phyloP scores from a whole-genome alignment of 2,888 invertebrate genomes.

The Rugalucina vietnamica region DNA sequence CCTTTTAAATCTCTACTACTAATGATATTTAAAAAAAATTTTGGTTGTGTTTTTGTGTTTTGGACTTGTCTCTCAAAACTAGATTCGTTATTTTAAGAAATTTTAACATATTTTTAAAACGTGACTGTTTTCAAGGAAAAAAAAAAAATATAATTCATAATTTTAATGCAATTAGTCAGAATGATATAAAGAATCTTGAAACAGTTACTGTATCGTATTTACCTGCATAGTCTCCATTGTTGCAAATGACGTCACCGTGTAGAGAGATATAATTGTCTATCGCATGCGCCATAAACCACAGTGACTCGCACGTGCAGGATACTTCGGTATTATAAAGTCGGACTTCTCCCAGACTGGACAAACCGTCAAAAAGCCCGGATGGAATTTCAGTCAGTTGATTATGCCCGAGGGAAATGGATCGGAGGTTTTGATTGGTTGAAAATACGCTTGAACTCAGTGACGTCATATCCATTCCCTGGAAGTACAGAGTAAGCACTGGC shows the following conservation, averaged over 20 bases:
- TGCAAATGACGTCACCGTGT: constrained; percentile 47
- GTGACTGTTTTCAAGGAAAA: not conserved
- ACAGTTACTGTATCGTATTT: not conserved
- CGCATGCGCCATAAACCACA: constrained; percentile 44
- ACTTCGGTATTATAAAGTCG: constrained; percentile 41
- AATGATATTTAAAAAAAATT: too few relatives aligned
- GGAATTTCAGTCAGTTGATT: constrained; percentile 46
- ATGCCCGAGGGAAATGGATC: constrained; percentile 43
- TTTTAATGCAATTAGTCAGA: not conserved
- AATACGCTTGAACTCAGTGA: constrained; percentile 27
- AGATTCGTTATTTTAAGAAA: too few relatives aligned
- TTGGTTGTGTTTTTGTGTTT: too few relatives aligned
- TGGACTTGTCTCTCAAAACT: too few relatives aligned
- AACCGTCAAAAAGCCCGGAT: constrained; percentile 32
- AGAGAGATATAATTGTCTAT: constrained; percentile 41
- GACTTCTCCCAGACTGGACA: constrained; percentile 48
- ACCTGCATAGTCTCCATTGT: constrained; percentile 12
- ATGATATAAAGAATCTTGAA: too few relatives aligned
- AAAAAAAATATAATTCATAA: not conserved
- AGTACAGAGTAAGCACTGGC: too few relatives aligned
- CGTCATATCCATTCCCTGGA: constrained; percentile 32
- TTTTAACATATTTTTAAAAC: not conserved
- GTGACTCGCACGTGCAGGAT: constrained; percentile 40
- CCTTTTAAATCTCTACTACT: too few relatives aligned
- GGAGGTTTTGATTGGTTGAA: constrained; percentile 31